phyloP scores from a whole-genome alignment of 1,140 invertebrate genomes.

The Centruroides sculpturatus region DNA sequence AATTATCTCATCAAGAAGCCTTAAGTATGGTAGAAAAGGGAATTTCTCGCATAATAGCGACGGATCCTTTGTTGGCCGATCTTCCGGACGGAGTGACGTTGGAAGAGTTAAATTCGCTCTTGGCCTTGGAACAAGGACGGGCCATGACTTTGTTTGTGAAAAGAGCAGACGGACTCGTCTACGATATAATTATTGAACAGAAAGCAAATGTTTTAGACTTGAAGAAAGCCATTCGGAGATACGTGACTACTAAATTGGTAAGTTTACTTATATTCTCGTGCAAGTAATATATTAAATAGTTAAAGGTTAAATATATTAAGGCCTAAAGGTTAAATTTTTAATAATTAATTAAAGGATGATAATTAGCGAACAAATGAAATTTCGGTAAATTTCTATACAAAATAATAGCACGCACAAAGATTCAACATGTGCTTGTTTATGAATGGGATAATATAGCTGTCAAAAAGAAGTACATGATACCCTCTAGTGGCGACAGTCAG shows the following conservation, averaged over 20 bases:
- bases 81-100: conserved; percentile 48
- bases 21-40: conserved; percentile 42
- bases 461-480: no score
- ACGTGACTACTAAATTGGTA: conserved; percentile 34
- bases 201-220: conserved; percentile 45
- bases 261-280: background rate
- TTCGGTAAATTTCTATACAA: no score
- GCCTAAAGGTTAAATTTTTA: no score
- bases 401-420: no score
- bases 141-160: conserved; percentile 49
- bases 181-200: conserved; percentile 49
- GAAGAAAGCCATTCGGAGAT: conserved; percentile 47
- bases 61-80: conserved; percentile 45
- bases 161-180: conserved; percentile 39
- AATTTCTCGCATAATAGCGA: conserved; percentile 40
- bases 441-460: background rate
- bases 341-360: no score
- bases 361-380: no score
- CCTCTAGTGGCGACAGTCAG: no score
- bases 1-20: conserved; percentile 40
- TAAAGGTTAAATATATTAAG: no score
- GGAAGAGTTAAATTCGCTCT: conserved; percentile 51
- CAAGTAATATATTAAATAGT: no score
- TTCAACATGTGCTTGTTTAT: background rate
- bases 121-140: conserved; percentile 53